Evolutionary conservation across 2,797 vertebrate genomes (phyloP).

Genomic region (Varecia variegata): DNA sequence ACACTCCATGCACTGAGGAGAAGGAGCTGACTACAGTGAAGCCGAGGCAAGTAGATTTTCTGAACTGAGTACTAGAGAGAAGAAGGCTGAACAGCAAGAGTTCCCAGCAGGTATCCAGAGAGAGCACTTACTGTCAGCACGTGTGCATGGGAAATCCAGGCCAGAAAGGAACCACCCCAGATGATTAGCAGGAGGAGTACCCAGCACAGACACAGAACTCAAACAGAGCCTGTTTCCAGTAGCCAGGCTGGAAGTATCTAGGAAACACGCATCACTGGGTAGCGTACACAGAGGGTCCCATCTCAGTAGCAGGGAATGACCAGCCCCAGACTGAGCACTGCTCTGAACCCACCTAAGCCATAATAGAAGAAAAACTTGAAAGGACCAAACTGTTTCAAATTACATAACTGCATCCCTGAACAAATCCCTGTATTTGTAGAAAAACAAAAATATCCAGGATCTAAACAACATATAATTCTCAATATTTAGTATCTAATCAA

Average conservation of each 20-base stretch:
- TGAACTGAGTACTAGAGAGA: no score
- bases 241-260: neutral
- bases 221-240: neutral
- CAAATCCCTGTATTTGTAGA: neutral
- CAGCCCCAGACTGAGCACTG: neutral
- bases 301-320: neutral
- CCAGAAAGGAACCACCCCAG: neutral
- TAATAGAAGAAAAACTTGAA: neutral
- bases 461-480: neutral
- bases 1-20: neutral
- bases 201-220: neutral
- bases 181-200: neutral
- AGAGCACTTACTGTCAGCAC: neutral
- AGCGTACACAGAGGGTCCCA: neutral
- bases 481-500: neutral
- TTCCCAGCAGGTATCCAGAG: no score
- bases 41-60: neutral
- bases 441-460: neutral
- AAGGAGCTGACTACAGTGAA: neutral
- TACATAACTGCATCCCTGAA: neutral
- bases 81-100: neutral
- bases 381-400: neutral
- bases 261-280: accelerated
- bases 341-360: neutral
- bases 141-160: neutral